A percentile compares a stretch with the other conserved stretches of the same genome.
Evolutionary conservation across 2,888 invertebrate genomes (phyloP).

Genomic region (Ectemnius lituratus): DNA sequence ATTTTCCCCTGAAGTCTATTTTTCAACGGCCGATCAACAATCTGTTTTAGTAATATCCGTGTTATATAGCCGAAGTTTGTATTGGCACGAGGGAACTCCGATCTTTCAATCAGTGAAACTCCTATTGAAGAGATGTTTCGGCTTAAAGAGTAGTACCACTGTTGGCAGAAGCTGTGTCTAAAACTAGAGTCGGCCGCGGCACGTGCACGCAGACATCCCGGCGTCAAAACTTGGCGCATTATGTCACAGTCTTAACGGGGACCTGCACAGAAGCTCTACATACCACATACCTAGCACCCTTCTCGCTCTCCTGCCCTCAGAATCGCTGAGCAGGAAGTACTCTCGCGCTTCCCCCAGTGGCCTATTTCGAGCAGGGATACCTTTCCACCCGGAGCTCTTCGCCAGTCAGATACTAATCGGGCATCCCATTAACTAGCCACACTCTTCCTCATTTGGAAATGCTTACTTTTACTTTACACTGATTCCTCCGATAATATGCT

Average conservation of each 20-base stretch:
- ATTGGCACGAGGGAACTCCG: no score
- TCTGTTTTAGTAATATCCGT: no score
- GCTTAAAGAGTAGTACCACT: no score
- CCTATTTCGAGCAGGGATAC: conserved; percentile 1
- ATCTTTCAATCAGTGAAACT: no score
- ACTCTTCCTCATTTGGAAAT: conserved; percentile 3
- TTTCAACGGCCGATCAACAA: no score
- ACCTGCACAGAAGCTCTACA: conserved; percentile 10
- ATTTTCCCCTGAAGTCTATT: no score
- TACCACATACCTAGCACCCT: no score
- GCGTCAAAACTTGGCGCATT: conserved; percentile 73
- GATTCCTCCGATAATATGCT: no score
- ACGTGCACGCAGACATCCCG: conserved; percentile 68
- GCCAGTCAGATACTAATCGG: background rate
- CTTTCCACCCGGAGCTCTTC: background rate
- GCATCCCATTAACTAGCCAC: background rate
- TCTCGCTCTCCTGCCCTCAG: background rate
- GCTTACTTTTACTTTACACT: background rate
- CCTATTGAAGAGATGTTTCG: no score
- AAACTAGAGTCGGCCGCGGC: conserved; percentile 68
- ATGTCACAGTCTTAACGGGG: conserved; percentile 62
- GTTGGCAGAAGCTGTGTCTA: conserved; percentile 67
- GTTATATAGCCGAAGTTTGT: no score
- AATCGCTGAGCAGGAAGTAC: conserved; percentile 1
- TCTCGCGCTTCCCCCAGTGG: background rate